Base-by-base conservation (phyloP, 64 coral and sea anemone genomes). In the Pachyseris speciosa region DNA sequence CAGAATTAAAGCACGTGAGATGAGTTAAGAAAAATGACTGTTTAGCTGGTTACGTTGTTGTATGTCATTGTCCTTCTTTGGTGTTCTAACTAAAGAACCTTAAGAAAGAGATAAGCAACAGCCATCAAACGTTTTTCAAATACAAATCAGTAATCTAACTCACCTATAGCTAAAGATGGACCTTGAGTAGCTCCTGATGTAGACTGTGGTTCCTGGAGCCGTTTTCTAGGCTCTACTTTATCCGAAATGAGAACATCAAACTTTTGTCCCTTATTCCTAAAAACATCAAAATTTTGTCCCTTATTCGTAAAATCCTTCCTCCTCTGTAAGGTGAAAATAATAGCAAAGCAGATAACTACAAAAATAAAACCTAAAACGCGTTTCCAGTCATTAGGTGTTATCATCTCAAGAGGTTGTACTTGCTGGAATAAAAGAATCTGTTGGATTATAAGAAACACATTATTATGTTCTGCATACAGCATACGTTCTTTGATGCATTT, bases 401-500 rank as follows among this genome's bases (percentile, higher is more conserved):
- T 25, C 1, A 42, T 22, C 17, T 9, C 22, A 8, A 42, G 0
- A 40, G 39, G 12, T 0, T 51, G 11, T 33, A 52, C 13, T 16
- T 33, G 28, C 45, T 34, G 0, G 4, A 47, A 53, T 34, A 20
- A 32, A 34, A 8, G 28, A 33, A 20, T n/a, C n/a, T n/a, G 12
- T 4, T 45, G 43, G 3, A 4, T 19, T 3, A 13, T 13, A 7
- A 32, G 10, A 48, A 41, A 11, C 2, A 2, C 28, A 0, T 34
- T 27, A 33, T 13, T 3, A 20, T 2, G 1, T 2, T 47, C 11
- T 43, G 43, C 24, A 48, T 28, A 47, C 9, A 34, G 16, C 74
- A 55, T 78, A 51, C 72, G 58, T 63, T 78, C 27, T 38, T 19
- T 78, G 4, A 61, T 61, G 58, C 86, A 89, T 15, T 89, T 43